Evolutionary conservation across 2,797 vertebrate species (phyloP).

Genomic region (Gouania willdenowi): DNA sequence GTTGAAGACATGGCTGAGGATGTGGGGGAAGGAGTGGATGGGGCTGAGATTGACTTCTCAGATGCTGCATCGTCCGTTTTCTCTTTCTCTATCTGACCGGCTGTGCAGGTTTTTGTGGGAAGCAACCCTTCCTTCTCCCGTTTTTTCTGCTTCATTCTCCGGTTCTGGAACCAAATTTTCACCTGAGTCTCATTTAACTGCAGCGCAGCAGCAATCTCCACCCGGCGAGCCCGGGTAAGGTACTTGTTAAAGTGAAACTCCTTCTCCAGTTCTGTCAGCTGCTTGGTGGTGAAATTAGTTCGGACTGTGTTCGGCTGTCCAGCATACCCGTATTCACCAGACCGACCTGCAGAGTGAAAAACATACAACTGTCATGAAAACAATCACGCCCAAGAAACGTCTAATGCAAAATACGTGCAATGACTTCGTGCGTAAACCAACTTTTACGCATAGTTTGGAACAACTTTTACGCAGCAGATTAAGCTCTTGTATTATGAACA

Average conservation of each 20-base stretch:
- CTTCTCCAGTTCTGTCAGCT: slow-evolving; percentile 96
- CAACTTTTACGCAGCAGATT: slow-evolving; percentile 14
- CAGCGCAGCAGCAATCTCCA: slow-evolving; percentile 93
- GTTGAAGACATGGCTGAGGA: slow-evolving; percentile 76
- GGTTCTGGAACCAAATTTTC: slow-evolving; percentile 99
- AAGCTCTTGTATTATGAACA: not conserved
- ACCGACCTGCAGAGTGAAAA: slow-evolving; percentile 88
- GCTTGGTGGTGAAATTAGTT: slow-evolving; percentile 97
- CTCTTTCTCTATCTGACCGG: slow-evolving; percentile 79
- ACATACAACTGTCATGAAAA: too few relatives aligned
- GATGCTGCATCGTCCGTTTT: slow-evolving; percentile 85
- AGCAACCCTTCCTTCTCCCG: slow-evolving; percentile 92
- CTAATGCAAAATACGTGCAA: too few relatives aligned
- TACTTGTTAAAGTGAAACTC: slow-evolving; percentile 99
- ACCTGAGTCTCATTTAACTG: slow-evolving; percentile 98
- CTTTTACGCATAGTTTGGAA: slow-evolving; percentile 6
- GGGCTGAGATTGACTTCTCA: slow-evolving; percentile 87
- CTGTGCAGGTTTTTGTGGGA: slow-evolving; percentile 71
- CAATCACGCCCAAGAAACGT: too few relatives aligned
- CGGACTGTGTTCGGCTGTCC: slow-evolving; percentile 91
- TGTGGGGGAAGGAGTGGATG: slow-evolving; percentile 85
- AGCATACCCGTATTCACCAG: slow-evolving; percentile 89
- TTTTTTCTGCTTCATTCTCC: slow-evolving; percentile 99
- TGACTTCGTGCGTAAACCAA: not conserved
- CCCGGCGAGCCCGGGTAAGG: slow-evolving; percentile 89